Evolutionary conservation across 2,797 vertebrate genomes (phyloP), one percentile per base, ranked within the genome.

Genomic region (Lateolabrax maculatus): DNA sequence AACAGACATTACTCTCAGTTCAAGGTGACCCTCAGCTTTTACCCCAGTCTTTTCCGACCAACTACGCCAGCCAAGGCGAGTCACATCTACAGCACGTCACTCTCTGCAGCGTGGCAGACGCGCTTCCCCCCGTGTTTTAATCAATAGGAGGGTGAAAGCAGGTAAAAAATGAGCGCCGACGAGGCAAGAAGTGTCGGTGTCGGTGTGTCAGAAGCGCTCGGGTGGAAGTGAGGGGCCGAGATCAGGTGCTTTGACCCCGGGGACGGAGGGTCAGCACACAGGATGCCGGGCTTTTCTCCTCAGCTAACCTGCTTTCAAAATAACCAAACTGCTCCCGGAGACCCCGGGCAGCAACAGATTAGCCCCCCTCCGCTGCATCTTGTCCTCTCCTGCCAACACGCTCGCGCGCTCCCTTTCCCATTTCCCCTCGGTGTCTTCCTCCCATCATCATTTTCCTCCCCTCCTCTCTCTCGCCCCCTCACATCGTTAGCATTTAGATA

Each of bases 401-500:
- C 89, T 86, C 79, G 65, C 79, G 65, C 72, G 34, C 77, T 93
- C 92, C 84, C 73, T 72, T 75, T 83, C 75, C 65, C 75, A 80
- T 90, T 83, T 77, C 87, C 88, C 89, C 91, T 92, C 81, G 81
- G 94, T 29, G 84, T 71, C 93, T 84, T 87, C 85, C 81, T 84
- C 82, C 85, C 79, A 80, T 81, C 84, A 73, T 90, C 86, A 87
- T 87, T 89, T 86, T 84, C 84, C 73, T 80, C 37, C 52, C 19
- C 46, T 25, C 37, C 46, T 25, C 37, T 57, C 41, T 41, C 82
- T 89, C 86, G 84, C 92, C 75, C 92, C 91, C 80, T 83, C 88
- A 83, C 91, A 95, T 99, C 96, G 96, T 99, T 99, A 98, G 98
- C 98, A 99, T 99, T 99, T 99, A 99, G 98, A 99, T 99, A 96